Base-by-base conservation (phyloP, 2,113 vertebrate species). In the Salvelinus alpinus region DNA sequence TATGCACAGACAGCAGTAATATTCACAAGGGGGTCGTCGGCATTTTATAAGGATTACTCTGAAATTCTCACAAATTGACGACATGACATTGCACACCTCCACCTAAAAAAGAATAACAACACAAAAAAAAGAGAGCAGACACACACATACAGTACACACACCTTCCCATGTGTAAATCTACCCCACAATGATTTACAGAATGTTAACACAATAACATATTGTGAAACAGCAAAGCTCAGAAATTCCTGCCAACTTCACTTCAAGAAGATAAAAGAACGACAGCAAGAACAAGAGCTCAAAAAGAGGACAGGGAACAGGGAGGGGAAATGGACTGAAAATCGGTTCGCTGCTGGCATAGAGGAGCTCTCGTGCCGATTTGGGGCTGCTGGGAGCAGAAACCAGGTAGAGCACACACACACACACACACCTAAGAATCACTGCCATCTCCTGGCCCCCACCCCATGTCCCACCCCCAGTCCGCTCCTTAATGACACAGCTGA, bases 191-290 rank as follows among this genome's bases (percentile, higher is more conserved):
- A 96, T 96, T 96, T 94, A 93, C 93, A 92, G 94, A 96, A 94
- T 94, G 94, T 95, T 93, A 95, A 95, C 94, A 94, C 80, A 94
- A 95, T 95, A 96, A 95, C 94, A 94, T 93, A 94, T 96, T 95
- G 95, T 93, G 94, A 94, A 95, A 96, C 93, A 94, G 91, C 91
- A 95, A 95, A 95, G 94, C 95, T 93, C 95, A 95, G 92, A 92
- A 82, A 94, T 89, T 84, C 77, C 89, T 88, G 94, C 93, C 94
- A 96, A 95, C 89, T 94, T 92, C 90, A 87, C 93, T 94, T 92
- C 85, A 84, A 92, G 77, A 66, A 87, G 92, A 95, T 94, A 93
- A 93, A 92, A 90, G 86, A 86, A 88, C 74, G 64, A 80, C 84
- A 88, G 31, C 25, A 76, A 84, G 75, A 80, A 73, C 48, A 70